Percentiles rank a stretch among this genome's conserved stretches.
Evolutionary conservation across 1,140 invertebrate genomes (phyloP).

Genomic region (Pseudobourletiella spinata): DNA sequence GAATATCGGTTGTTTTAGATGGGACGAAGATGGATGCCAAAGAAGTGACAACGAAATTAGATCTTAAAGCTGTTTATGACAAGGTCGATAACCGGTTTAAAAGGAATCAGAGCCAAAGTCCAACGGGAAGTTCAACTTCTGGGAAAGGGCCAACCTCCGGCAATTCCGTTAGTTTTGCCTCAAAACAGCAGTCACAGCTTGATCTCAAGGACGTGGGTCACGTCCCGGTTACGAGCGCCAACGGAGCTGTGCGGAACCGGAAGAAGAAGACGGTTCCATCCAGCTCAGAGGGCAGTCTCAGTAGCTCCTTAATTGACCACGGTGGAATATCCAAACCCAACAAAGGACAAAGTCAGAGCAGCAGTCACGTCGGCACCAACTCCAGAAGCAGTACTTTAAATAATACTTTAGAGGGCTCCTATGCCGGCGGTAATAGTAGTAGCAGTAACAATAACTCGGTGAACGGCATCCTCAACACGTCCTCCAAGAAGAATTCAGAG

Average conservation of each 20-base stretch:
- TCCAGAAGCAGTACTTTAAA: background rate
- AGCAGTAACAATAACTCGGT: background rate
- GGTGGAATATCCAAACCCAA: background rate
- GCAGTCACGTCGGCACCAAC: background rate
- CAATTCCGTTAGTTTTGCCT: background rate
- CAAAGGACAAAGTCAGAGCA: background rate
- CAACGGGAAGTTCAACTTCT: background rate
- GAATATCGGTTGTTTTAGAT: constrained; percentile 35
- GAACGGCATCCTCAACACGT: background rate
- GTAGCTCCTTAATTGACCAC: no score
- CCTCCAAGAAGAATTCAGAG: constrained; percentile 3
- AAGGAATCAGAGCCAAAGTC: constrained; percentile 22
- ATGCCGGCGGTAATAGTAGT: background rate
- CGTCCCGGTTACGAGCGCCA: background rate
- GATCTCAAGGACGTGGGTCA: background rate
- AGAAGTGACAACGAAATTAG: constrained; percentile 28
- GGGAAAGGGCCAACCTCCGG: background rate
- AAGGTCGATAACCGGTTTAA: constrained; percentile 36
- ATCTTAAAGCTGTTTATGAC: constrained; percentile 36
- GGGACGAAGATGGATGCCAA: constrained; percentile 1
- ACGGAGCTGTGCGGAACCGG: background rate
- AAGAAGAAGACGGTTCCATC: background rate
- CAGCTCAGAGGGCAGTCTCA: background rate
- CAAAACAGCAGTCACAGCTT: background rate
- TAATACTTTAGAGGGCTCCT: background rate